Evolutionary conservation across 1,140 invertebrate species (phyloP).

Genomic region (Nasonia longicornis): DNA sequence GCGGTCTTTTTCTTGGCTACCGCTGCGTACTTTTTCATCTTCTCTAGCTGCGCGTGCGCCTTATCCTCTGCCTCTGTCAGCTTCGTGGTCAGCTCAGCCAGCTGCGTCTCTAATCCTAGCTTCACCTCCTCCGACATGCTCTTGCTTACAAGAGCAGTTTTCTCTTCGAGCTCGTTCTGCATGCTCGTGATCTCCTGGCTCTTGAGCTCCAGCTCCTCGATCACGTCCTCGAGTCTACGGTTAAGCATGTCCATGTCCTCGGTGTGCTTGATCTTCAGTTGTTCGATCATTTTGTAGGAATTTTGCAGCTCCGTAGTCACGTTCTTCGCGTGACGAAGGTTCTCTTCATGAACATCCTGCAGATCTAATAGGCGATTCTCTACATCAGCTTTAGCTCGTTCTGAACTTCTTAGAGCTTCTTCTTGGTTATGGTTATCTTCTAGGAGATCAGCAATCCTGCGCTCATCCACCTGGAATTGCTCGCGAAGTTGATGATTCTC

Average conservation of each 20-base stretch:
- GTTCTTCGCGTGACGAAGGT: constrained; percentile 58
- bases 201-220: constrained; percentile 55
- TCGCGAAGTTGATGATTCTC: constrained; percentile 53
- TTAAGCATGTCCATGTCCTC: constrained; percentile 59
- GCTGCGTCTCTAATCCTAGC: constrained; percentile 50
- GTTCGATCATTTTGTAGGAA: constrained; percentile 68
- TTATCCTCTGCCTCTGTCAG: constrained; percentile 54
- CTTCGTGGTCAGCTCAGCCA: constrained; percentile 57
- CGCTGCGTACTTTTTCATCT: constrained; percentile 81
- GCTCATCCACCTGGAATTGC: constrained; percentile 53
- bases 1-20: constrained; percentile 80
- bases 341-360: constrained; percentile 55
- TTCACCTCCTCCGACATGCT: constrained; percentile 55
- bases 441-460: constrained; percentile 43
- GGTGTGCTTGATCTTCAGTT: constrained; percentile 58
- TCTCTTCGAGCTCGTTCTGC: constrained; percentile 53
- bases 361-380: constrained; percentile 62
- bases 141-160: constrained; percentile 48
- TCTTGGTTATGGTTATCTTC: constrained; percentile 53
- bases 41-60: constrained; percentile 70
- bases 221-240: constrained; percentile 54
- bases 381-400: constrained; percentile 56
- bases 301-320: constrained; percentile 66
- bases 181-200: constrained; percentile 53
- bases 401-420: constrained; percentile 50